These are phyloP conservation scores for Linyphia triangularis DNA, from an alignment of 2,888 invertebrate genomes.

Conservation along the genomic window DNA sequence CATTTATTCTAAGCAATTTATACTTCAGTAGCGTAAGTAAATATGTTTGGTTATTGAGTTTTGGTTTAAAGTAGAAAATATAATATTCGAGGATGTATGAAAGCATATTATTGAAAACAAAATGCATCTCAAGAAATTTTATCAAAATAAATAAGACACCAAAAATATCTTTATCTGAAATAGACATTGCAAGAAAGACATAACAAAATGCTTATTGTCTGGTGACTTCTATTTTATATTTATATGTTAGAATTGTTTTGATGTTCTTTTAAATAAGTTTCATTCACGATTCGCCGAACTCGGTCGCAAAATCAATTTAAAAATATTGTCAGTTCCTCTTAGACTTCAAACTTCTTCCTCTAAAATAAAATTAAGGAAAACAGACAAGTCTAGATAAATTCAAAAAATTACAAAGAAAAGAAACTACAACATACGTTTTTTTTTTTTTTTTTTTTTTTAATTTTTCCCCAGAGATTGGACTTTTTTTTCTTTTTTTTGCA, in stretches of 20 bases:
- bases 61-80: no score
- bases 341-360: background rate
- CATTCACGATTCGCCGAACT: background rate
- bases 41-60: no score
- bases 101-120: no score
- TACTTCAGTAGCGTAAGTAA: no score
- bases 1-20: no score
- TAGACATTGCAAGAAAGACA: no score
- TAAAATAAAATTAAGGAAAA: background rate
- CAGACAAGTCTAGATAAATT: background rate
- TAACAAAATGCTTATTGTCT: background rate
- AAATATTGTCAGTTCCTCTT: slow-evolving; percentile 21
- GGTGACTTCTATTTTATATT: background rate
- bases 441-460: background rate
- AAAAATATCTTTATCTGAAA: background rate
- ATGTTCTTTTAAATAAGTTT: background rate
- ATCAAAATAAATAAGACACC: background rate
- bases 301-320: background rate
- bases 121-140: background rate
- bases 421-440: background rate
- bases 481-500: background rate
- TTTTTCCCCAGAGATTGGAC: background rate
- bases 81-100: no score
- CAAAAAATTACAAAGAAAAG: background rate
- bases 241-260: background rate